phyloP scores from a whole-genome alignment of 2,888 invertebrate species.

The Dryobota labecula region DNA sequence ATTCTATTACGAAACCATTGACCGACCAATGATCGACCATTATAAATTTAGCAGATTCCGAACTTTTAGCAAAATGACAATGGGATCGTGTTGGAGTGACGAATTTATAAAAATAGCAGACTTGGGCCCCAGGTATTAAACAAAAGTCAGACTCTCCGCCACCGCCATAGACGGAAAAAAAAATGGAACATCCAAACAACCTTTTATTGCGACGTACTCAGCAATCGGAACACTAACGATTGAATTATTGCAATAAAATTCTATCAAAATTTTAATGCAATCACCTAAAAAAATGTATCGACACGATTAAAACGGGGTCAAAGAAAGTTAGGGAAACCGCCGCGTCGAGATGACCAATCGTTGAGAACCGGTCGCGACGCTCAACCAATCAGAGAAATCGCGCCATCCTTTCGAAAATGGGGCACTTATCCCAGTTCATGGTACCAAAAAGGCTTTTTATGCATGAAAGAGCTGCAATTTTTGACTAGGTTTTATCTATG shows the following conservation, averaged over 20 bases:
- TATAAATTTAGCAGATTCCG: no score
- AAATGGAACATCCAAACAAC: neutral
- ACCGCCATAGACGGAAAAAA: neutral
- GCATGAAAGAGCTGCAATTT: conserved; percentile 12
- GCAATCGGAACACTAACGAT: conserved; percentile 38
- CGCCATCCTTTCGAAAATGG: conserved; percentile 67
- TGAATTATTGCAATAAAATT: conserved; percentile 49
- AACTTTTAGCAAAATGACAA: no score
- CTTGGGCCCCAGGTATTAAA: no score
- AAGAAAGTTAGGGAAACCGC: conserved; percentile 88
- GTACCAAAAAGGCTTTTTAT: conserved; percentile 45
- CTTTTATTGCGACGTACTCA: conserved; percentile 10
- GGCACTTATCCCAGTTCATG: conserved; percentile 54
- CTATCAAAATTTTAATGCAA: conserved; percentile 70
- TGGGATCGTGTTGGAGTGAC: no score
- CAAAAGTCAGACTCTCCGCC: neutral
- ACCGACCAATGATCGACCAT: no score
- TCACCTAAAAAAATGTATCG: conserved; percentile 72
- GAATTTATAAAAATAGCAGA: no score
- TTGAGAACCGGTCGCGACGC: conserved; percentile 77
- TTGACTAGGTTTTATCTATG: conserved; percentile 56
- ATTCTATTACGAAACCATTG: no score
- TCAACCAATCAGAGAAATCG: conserved; percentile 64
- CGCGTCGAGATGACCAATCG: conserved; percentile 79
- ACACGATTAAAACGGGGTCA: conserved; percentile 80